Conservation (phyloP, 2,888 invertebrate species). For the Formica aserva region DNA sequence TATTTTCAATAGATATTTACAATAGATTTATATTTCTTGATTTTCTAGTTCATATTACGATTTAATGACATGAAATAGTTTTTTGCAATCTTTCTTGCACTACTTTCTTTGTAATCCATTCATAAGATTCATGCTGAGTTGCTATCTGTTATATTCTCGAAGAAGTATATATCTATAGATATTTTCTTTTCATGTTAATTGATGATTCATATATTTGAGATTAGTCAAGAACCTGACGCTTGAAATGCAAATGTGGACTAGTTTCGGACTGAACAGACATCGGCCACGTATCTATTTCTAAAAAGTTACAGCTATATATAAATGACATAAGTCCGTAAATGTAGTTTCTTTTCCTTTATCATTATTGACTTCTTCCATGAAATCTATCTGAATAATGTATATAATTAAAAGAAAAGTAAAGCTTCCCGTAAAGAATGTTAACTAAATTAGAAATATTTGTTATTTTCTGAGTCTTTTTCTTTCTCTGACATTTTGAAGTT, state of each 20-base stretch:
- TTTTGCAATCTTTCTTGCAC: not conserved
- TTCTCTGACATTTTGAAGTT: not conserved
- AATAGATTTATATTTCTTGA: not conserved
- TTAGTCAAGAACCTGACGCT: constrained; percentile 28
- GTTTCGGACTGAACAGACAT: not conserved
- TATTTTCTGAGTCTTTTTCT: not conserved
- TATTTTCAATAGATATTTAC: too few relatives aligned
- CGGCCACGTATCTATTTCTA: not conserved
- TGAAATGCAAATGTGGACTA: not conserved
- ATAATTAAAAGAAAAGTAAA: not conserved
- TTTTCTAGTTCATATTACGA: constrained; percentile 2
- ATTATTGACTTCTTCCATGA: not conserved
- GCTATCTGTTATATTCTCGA: not conserved
- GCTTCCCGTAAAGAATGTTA: not conserved
- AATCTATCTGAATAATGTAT: not conserved
- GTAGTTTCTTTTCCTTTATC: not conserved
- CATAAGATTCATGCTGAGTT: not conserved
- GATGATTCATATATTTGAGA: constrained; percentile 22
- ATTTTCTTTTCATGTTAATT: constrained; percentile 28
- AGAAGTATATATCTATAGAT: constrained; percentile 1
- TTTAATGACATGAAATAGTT: constrained; percentile 40
- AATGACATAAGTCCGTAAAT: not conserved
- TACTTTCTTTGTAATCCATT: not conserved
- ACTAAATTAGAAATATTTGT: constrained; percentile 7
- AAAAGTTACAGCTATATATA: not conserved